A percentile compares a stretch with the other conserved stretches of the same genome.
Conservation (phyloP, 1,140 invertebrate species). For the Oppia nitens region DNA sequence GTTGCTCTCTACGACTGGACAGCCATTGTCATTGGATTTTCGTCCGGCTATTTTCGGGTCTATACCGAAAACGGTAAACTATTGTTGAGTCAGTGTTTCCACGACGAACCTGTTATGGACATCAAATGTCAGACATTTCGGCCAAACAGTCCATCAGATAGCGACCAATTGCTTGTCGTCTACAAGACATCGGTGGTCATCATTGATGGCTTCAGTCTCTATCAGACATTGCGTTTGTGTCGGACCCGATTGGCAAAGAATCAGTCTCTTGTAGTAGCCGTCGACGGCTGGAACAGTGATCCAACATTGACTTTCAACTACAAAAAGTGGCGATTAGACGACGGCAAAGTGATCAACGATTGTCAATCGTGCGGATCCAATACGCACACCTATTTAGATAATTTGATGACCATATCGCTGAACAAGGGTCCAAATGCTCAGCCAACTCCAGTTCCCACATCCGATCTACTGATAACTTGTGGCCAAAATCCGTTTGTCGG, state of each 20-base stretch:
- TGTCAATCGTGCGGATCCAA: constrained; percentile 44
- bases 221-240: constrained; percentile 57
- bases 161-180: constrained; percentile 40
- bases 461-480: constrained; percentile 54
- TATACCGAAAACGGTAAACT: constrained; percentile 69
- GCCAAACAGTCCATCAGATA: constrained; percentile 33
- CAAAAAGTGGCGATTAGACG: constrained; percentile 68
- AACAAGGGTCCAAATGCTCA: constrained; percentile 51
- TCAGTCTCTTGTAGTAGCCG: not conserved
- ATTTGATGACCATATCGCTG: constrained; percentile 59
- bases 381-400: constrained; percentile 62
- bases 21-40: constrained; percentile 69
- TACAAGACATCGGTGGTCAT: constrained; percentile 57
- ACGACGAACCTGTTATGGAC: constrained; percentile 55
- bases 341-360: constrained; percentile 56
- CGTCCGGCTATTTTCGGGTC: constrained; percentile 63
- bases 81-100: constrained; percentile 62
- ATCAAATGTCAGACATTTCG: constrained; percentile 65
- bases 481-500: constrained; percentile 66
- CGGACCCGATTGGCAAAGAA: constrained; percentile 52
- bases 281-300: not conserved
- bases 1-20: constrained; percentile 69
- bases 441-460: constrained; percentile 54
- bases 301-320: constrained; percentile 39
- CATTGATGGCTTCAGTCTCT: constrained; percentile 62